A percentile compares a stretch with the other conserved stretches of the same genome.
Evolutionary conservation across 2,888 invertebrate species (phyloP).

Genomic region (Stomorhina lunata): DNA sequence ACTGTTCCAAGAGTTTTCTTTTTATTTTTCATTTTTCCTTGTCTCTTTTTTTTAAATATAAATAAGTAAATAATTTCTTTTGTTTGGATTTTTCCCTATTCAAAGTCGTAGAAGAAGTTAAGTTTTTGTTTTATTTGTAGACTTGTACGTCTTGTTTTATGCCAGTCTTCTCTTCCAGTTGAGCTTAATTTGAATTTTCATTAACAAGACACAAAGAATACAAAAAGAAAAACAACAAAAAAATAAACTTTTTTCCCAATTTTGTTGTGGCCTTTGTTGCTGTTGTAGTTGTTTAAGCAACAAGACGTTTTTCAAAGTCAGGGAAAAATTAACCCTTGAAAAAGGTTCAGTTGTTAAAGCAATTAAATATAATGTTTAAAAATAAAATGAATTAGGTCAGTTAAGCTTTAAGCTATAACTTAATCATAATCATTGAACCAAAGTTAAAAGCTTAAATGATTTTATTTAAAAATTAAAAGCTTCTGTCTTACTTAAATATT

Average conservation of each 20-base stretch:
- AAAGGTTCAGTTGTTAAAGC: too few relatives aligned
- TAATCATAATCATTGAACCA: too few relatives aligned
- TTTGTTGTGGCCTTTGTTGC: background rate
- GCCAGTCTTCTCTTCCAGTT: slow-evolving; percentile 1
- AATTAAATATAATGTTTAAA: too few relatives aligned
- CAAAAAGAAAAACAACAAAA: slow-evolving; percentile 53
- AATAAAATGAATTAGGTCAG: too few relatives aligned
- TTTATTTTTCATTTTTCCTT: slow-evolving; percentile 2
- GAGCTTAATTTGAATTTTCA: slow-evolving; percentile 63
- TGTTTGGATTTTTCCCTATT: slow-evolving; percentile 27
- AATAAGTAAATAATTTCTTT: slow-evolving; percentile 40
- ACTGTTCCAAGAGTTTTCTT: slow-evolving; percentile 34
- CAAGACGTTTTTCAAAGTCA: slow-evolving; percentile 39
- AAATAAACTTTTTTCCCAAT: slow-evolving; percentile 44
- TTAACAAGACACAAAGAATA: slow-evolving; percentile 61
- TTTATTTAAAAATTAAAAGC: too few relatives aligned
- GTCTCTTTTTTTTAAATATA: slow-evolving; percentile 14
- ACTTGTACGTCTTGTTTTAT: too few relatives aligned
- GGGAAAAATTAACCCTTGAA: slow-evolving; percentile 17
- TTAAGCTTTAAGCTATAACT: too few relatives aligned
- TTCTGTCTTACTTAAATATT: too few relatives aligned
- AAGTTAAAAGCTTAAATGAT: too few relatives aligned
- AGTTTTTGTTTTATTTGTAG: background rate
- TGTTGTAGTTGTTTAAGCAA: slow-evolving; percentile 42
- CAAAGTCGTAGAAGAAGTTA: slow-evolving; percentile 38